Evolutionary conservation across 1,140 invertebrate species (phyloP).

Genomic region (Harpegnathos saltator): DNA sequence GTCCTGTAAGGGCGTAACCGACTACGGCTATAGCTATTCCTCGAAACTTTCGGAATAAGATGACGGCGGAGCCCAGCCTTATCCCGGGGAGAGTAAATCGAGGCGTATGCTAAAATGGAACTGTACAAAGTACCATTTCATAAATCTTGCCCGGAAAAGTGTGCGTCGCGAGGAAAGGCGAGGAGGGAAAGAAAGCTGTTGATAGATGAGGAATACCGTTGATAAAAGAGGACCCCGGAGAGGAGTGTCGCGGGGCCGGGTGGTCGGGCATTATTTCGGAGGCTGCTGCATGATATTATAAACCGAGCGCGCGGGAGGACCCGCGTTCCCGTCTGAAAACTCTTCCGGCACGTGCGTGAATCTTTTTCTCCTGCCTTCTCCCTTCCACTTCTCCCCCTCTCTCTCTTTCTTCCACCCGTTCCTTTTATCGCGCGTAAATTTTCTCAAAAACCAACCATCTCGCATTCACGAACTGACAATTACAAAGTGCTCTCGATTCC

Average conservation of each 20-base stretch:
- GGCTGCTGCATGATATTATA: slow-evolving; percentile 75
- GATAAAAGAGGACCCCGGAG: slow-evolving; percentile 54
- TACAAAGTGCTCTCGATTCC: neutral
- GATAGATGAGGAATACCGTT: slow-evolving; percentile 79
- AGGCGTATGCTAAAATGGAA: slow-evolving; percentile 81
- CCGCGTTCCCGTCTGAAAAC: slow-evolving; percentile 21
- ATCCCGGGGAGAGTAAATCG: slow-evolving; percentile 72
- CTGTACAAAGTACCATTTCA: slow-evolving; percentile 83
- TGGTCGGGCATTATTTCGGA: slow-evolving; percentile 72
- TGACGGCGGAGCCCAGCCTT: slow-evolving; percentile 69
- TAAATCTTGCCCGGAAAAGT: slow-evolving; percentile 81
- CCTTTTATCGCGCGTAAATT: slow-evolving; percentile 11
- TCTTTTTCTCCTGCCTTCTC: slow-evolving; percentile 2
- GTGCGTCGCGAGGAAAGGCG: slow-evolving; percentile 64
- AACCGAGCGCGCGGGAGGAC: slow-evolving; percentile 56
- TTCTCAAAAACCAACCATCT: slow-evolving; percentile 19
- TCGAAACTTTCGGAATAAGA: slow-evolving; percentile 79
- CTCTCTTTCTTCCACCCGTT: too few relatives aligned
- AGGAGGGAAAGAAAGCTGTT: slow-evolving; percentile 80
- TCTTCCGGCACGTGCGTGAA: slow-evolving; percentile 19
- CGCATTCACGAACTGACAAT: neutral
- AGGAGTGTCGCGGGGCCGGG: slow-evolving; percentile 41
- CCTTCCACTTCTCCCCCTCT: too few relatives aligned
- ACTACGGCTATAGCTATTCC: slow-evolving; percentile 51
- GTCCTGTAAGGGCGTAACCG: slow-evolving; percentile 11